These are phyloP conservation scores for Canis aureus DNA, from an alignment of 2,113 vertebrate genomes.

Conservation along the genomic window DNA sequence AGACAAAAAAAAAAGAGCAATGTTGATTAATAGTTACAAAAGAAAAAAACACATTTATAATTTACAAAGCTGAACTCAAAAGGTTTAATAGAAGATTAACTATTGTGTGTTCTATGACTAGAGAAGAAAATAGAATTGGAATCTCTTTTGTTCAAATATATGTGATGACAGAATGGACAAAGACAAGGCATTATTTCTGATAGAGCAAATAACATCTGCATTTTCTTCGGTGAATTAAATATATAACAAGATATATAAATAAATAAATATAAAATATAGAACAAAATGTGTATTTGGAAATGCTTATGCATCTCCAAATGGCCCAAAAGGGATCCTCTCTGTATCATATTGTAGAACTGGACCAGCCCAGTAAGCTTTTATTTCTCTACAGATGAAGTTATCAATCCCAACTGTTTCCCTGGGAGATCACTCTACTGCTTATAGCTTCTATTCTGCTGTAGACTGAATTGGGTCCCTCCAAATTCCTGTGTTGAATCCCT, in stretches of 20 bases:
- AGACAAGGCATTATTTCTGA: neutral
- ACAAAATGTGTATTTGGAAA: neutral
- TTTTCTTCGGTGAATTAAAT: neutral
- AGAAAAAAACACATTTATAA: neutral
- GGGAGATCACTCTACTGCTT: neutral
- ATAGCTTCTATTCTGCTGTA: neutral
- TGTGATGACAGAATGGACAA: neutral
- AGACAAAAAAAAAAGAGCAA: neutral
- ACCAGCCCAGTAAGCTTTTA: neutral
- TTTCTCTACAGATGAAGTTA: neutral
- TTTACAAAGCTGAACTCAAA: constrained; percentile 21
- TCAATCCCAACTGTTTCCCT: neutral
- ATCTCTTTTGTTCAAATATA: neutral
- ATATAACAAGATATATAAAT: neutral
- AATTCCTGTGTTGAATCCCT: neutral
- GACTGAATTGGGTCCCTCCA: neutral
- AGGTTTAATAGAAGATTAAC: neutral
- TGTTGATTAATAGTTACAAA: neutral
- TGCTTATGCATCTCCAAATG: neutral
- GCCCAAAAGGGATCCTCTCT: neutral
- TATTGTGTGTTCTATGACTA: neutral
- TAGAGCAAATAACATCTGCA: neutral
- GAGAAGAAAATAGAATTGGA: neutral
- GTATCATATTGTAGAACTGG: neutral
- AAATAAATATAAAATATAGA: neutral